Conservation (phyloP, 2,113 vertebrate species). For the Dicerorhinus sumatrensis region DNA sequence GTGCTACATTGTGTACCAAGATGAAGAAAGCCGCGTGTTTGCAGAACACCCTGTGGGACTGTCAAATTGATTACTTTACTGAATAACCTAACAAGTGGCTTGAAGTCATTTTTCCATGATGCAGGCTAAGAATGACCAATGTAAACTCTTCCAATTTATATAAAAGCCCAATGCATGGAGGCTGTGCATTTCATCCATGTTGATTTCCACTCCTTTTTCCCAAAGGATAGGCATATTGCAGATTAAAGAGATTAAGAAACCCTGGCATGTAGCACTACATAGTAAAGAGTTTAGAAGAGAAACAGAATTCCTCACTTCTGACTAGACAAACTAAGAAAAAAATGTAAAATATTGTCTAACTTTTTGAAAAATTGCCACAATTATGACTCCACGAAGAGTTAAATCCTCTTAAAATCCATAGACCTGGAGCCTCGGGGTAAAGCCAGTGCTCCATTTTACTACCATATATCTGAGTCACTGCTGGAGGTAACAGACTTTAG, state of each 20-base stretch:
- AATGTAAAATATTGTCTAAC: neutral
- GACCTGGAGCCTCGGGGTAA: neutral
- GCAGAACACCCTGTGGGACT: neutral
- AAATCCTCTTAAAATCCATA: neutral
- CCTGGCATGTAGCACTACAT: neutral
- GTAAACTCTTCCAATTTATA: neutral
- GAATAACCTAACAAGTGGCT: neutral
- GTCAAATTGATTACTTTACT: neutral
- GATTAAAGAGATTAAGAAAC: neutral
- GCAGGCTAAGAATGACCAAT: neutral
- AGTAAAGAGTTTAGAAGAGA: neutral
- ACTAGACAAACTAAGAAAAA: constrained; percentile 8
- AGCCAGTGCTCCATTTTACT: neutral
- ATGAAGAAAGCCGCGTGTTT: neutral
- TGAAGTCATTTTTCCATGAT: neutral
- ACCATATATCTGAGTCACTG: neutral
- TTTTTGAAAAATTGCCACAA: neutral
- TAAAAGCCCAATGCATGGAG: neutral
- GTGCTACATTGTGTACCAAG: neutral
- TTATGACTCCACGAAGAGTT: neutral
- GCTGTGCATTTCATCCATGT: neutral
- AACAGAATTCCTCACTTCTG: neutral
- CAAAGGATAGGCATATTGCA: neutral
- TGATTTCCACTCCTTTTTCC: neutral
- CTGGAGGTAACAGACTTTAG: neutral